Base-by-base conservation (phyloP, 1,140 invertebrate genomes). In the Zophobas morio region DNA sequence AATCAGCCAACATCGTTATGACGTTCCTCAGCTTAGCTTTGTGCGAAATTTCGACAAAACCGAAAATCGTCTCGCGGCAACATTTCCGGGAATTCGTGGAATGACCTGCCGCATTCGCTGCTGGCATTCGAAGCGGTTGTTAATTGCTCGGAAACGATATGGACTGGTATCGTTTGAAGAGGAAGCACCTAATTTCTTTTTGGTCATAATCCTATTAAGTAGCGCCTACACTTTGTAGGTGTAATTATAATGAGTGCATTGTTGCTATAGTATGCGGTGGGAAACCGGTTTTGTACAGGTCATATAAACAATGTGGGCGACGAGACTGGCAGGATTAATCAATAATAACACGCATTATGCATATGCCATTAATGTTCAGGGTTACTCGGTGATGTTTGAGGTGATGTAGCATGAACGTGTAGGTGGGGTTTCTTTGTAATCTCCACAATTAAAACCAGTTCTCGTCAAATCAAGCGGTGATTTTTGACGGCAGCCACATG, bases 311-410 rank as follows among this genome's bases (percentile, higher is more conserved):
- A 54, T 73, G 71, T 73, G 71, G 71, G 71, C 71, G 71, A 54
- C 51, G 8, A 73, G 49, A 73, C 71, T 73, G 54, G 71, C 49
- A 56, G 71, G 71, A 73, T 73, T 73, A 73, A 73, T 73, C 71
- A 73, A 73, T 73, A 73, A 73, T 40, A 73, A 73, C 49, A 73
- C 49, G 71, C 71, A 73, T 73, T 73, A 54, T 53, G 49, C 33
- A 36, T 73, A 53, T 53, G 49, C 47, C 70, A 73, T 51, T 63
- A 63, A 37, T 63, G 57, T 63, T 63, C 57, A 63, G 57, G 57
- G 57, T 63, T 63, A 63, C 36, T 63, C 36, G 57, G 57, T 63
- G 37, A 63, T 63, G 37, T 63, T 37, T 37, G 36, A 63, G 57
- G n/a, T 39, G 35, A 51, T 51, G 49, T 4, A 6, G 49, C 49